A percentile compares a stretch with the other conserved stretches of the same genome.
Conservation (phyloP, 2,888 invertebrate genomes). For the Apeira syringaria region DNA sequence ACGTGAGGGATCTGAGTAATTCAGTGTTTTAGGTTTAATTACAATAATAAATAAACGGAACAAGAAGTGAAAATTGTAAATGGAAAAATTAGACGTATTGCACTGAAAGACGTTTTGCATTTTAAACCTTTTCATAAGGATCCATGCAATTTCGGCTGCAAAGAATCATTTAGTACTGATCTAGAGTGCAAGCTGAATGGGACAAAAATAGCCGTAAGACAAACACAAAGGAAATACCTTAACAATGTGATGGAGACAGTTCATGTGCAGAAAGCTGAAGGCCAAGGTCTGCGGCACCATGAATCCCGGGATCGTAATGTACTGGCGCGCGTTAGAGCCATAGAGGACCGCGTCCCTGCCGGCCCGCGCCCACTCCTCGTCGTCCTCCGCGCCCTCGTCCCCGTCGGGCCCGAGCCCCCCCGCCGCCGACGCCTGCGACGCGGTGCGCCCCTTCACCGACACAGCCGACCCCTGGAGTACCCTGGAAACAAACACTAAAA, state of each 20-base stretch:
- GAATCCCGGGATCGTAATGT: slow-evolving; percentile 53
- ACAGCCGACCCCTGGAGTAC: not conserved
- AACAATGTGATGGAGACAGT: slow-evolving; percentile 63
- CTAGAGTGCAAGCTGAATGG: too few species aligned
- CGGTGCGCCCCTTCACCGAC: not conserved
- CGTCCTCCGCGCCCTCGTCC: slow-evolving; percentile 1
- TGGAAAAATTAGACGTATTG: too few species aligned
- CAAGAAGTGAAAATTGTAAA: too few species aligned
- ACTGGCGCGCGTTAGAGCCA: slow-evolving; percentile 63
- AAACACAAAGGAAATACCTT: slow-evolving; percentile 43
- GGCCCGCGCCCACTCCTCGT: slow-evolving; percentile 17
- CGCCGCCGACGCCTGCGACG: not conserved
- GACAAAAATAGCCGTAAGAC: too few species aligned
- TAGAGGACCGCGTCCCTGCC: slow-evolving; percentile 55
- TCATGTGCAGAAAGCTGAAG: slow-evolving; percentile 74
- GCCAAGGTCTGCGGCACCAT: slow-evolving; percentile 71
- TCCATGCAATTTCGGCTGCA: too few species aligned
- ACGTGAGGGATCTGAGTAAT: too few species aligned
- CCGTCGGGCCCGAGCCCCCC: not conserved
- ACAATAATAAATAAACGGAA: too few species aligned
- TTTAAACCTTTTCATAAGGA: too few species aligned
- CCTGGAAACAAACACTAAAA: too few species aligned
- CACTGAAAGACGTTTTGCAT: too few species aligned
- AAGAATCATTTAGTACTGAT: too few species aligned
- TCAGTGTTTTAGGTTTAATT: too few species aligned